Percentiles rank a stretch among this genome's conserved stretches.
Evolutionary conservation across 1,140 invertebrate species (phyloP).

Genomic region (Diploscapter pachys): DNA sequence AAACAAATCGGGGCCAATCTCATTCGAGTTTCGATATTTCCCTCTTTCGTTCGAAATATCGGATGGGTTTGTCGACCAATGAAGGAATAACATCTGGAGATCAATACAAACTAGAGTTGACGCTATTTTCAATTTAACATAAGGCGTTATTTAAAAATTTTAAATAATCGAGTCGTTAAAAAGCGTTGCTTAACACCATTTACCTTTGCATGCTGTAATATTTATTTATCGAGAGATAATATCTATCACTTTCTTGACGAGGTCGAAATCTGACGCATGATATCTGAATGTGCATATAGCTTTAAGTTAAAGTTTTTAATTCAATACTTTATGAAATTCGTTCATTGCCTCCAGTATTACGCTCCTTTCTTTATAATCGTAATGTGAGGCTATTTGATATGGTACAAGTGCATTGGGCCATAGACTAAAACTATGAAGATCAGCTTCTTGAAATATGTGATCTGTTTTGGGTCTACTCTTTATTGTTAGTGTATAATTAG

Average conservation of each 20-base stretch:
- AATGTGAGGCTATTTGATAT: conserved; percentile 32
- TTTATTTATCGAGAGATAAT: conserved; percentile 30
- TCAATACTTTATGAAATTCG: conserved; percentile 17
- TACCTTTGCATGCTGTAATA: conserved; percentile 16
- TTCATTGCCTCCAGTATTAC: conserved; percentile 22
- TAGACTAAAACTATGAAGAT: conserved; percentile 19
- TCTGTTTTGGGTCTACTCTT: no score
- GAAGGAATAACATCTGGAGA: conserved; percentile 21
- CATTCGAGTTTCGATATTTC: conserved; percentile 33
- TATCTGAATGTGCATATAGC: background rate
- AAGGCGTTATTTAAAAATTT: no score
- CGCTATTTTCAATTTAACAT: no score
- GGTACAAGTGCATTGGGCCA: conserved; percentile 28
- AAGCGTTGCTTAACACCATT: no score
- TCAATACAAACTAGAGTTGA: no score
- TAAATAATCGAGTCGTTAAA: no score
- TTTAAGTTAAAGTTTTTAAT: no score
- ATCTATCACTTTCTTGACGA: conserved; percentile 11
- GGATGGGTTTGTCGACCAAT: conserved; percentile 22
- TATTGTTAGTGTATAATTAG: no score
- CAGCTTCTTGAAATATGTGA: background rate
- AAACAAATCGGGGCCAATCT: conserved; percentile 26
- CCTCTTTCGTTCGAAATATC: conserved; percentile 22
- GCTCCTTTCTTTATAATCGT: conserved; percentile 3
- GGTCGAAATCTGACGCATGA: conserved; percentile 28